A percentile compares a stretch with the other conserved stretches of the same genome.
phyloP scores from a whole-genome alignment of 2,888 invertebrate genomes.

The Lottia gigantea region DNA sequence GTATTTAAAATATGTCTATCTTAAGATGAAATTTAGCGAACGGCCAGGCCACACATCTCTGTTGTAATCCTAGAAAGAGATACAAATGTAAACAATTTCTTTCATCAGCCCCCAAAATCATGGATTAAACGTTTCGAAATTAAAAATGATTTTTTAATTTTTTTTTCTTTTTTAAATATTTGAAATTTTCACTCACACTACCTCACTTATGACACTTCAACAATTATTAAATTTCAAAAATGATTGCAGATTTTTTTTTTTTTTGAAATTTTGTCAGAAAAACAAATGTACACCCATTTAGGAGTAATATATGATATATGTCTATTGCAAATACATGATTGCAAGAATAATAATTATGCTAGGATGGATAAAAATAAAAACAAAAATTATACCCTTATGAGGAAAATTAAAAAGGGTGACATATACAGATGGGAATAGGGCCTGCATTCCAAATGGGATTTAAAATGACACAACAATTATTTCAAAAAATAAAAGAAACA shows the following conservation, averaged over 20 bases:
- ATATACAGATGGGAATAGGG: neutral
- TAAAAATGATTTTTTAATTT: neutral
- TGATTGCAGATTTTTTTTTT: too few relatives aligned
- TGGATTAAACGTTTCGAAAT: neutral
- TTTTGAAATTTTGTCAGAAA: neutral
- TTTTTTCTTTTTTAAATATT: constrained; percentile 13
- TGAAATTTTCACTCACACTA: constrained; percentile 15
- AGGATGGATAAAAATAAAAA: constrained; percentile 15
- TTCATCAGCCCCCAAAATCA: constrained; percentile 2
- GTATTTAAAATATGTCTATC: too few relatives aligned
- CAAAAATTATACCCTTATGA: constrained; percentile 14
- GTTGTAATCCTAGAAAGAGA: constrained; percentile 57
- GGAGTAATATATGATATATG: constrained; percentile 11
- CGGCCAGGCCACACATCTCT: constrained; percentile 58
- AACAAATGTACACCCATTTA: constrained; percentile 4
- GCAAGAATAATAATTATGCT: constrained; percentile 24
- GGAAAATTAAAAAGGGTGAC: constrained; percentile 5
- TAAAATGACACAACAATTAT: constrained; percentile 7
- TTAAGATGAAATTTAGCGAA: constrained; percentile 35
- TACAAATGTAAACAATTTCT: constrained; percentile 29
- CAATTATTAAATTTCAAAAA: neutral
- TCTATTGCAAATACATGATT: constrained; percentile 27
- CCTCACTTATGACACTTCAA: constrained; percentile 21
- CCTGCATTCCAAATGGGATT: constrained; percentile 7
- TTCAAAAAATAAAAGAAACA: constrained; percentile 5